Base-by-base conservation (phyloP, 1,140 invertebrate species). In the Apis cerana region DNA sequence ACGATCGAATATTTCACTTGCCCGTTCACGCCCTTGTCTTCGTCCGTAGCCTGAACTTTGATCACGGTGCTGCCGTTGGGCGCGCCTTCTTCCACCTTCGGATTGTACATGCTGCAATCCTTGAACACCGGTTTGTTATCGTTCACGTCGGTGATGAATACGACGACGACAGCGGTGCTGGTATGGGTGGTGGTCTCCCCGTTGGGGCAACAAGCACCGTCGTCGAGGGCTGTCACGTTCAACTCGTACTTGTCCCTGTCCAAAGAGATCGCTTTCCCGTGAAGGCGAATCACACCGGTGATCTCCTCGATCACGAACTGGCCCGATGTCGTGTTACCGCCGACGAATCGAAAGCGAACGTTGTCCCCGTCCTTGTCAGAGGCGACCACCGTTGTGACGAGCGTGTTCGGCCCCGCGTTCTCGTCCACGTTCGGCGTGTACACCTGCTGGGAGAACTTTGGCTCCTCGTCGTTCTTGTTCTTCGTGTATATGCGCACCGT, bases 391-490 rank as follows among this genome's bases (percentile, higher is more conserved):
- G 98, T 99, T 13, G 98, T 99, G 0, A 99, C 98, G 13, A 99
- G 94, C 4, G 98, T 99, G 90, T 98, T 98, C 0, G 98, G 97
- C 4, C 98, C 98, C 19, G 98, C 98, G 93, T 99, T 99, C 93
- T 99, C 98, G 92, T 99, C 98, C 3, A 99, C 98, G 94, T 99
- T 99, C 0, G 98, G 98, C 2, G 98, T 99, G 91, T 99, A 99
- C 0, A 99, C 98, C 95, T 98, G 98, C 88, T 99, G 98, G 1
- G 98, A 98, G 93, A 99, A 99, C 93, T 98, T 99, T 0, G 98
- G 98, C 92, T 98, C 97, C 94, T 99, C 98, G 90, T 99, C 98
- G 93, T 99, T 99, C 94, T 98, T 98, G 91, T 99, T 99, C 91
- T 99, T 98, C 8, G 98, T 99, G 91, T 99, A 99, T 82, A 99